phyloP scores from a whole-genome alignment of 2,888 invertebrate species.

The Drosophila algonquin region DNA sequence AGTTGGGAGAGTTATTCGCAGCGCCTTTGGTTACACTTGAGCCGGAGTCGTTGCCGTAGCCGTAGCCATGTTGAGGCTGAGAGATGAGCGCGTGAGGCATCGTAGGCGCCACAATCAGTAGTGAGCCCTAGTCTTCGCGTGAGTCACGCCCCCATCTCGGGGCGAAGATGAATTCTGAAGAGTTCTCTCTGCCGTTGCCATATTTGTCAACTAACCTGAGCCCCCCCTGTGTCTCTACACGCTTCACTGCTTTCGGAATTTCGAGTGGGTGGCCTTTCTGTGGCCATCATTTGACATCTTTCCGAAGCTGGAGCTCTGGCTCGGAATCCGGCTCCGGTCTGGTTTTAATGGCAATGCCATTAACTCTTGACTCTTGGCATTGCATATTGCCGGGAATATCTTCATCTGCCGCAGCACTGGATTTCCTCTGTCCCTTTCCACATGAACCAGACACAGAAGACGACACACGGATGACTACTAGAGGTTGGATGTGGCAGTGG shows the following conservation, averaged over 20 bases:
- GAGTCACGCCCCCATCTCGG: conserved; percentile 13
- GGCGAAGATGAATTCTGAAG: conserved; percentile 69
- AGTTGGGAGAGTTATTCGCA: conserved; percentile 72
- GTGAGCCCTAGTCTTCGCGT: not conserved
- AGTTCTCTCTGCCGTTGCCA: conserved; percentile 66
- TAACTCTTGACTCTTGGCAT: conserved; percentile 50
- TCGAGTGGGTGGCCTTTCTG: conserved; percentile 2
- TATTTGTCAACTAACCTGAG: conserved; percentile 31
- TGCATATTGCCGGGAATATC: conserved; percentile 28
- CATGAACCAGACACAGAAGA: conserved; percentile 12
- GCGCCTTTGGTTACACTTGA: conserved; percentile 79
- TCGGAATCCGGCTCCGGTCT: conserved; percentile 8
- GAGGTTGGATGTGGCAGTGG: conserved; percentile 2
- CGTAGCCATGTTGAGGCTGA: not conserved
- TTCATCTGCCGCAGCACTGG: conserved; percentile 1
- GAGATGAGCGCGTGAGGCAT: conserved; percentile 16
- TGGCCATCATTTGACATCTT: conserved; percentile 33
- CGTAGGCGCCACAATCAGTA: too few species aligned
- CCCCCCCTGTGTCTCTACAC: conserved; percentile 11
- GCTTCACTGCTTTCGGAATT: conserved; percentile 14
- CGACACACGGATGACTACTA: conserved; percentile 25
- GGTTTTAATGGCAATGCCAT: conserved; percentile 49
- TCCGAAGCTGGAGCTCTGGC: conserved; percentile 12
- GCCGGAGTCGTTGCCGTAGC: conserved; percentile 60
- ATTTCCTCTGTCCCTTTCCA: conserved; percentile 24